Percentiles rank a stretch among this genome's conserved stretches.
These are phyloP conservation scores for Butorides virescens DNA, from an alignment of 2,113 vertebrate genomes.

Conservation along the genomic window DNA sequence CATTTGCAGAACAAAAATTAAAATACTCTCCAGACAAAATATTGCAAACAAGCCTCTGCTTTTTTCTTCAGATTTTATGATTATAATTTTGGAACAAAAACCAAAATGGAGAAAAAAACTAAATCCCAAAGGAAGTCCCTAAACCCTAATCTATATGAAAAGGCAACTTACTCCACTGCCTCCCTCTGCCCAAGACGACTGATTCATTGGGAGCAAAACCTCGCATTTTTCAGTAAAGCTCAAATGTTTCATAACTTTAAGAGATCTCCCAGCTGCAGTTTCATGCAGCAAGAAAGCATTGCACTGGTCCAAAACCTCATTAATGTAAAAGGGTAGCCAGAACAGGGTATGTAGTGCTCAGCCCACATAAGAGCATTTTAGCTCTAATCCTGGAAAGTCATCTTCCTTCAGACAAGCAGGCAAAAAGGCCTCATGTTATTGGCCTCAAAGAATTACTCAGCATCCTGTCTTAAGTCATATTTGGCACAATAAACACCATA, in stretches of 20 bases:
- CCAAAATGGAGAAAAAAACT: not conserved
- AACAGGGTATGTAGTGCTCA: not conserved
- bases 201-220: not conserved
- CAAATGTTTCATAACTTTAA: not conserved
- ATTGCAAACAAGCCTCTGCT: not conserved
- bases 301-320: not conserved
- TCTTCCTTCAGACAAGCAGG: not conserved
- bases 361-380: not conserved
- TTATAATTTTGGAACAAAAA: not conserved
- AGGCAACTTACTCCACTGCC: not conserved
- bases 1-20: not conserved
- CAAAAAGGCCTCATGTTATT: not conserved
- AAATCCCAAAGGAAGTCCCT: not conserved
- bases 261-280: not conserved
- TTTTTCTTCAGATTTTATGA: not conserved
- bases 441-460: not conserved
- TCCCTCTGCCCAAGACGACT: not conserved
- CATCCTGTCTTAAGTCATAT: not conserved
- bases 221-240: not conserved
- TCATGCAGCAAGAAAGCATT: not conserved
- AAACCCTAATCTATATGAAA: not conserved
- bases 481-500: not conserved
- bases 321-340: not conserved
- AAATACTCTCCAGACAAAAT: not conserved
- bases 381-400: not conserved